A percentile compares a stretch with the other conserved stretches of the same genome.
These are phyloP conservation scores for Phylloscopus whistleri DNA, from an alignment of 2,113 vertebrate species.

Conservation along the genomic window DNA sequence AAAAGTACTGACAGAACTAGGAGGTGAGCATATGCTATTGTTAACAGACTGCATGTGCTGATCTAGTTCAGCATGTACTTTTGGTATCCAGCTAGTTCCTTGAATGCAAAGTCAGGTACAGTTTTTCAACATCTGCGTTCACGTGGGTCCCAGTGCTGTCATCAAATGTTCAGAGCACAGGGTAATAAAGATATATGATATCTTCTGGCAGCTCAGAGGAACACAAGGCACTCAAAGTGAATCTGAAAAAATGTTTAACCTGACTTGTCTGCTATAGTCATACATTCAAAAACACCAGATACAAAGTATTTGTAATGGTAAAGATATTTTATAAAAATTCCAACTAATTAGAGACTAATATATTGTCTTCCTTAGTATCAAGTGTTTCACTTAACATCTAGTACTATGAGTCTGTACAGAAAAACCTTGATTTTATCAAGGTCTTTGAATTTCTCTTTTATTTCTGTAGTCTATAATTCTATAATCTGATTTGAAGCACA, in stretches of 20 bases:
- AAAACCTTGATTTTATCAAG: not conserved
- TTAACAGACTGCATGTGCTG: not conserved
- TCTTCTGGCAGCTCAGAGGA: not conserved
- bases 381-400: not conserved
- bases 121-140: not conserved
- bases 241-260: not conserved
- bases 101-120: not conserved
- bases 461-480: not conserved
- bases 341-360: not conserved
- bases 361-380: not conserved
- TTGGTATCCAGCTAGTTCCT: not conserved
- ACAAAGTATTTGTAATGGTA: not conserved
- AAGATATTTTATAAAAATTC: not conserved
- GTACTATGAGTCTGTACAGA: not conserved
- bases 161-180: not conserved
- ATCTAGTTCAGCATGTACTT: not conserved
- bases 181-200: not conserved
- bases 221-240: not conserved
- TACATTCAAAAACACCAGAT: not conserved
- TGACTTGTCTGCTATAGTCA: not conserved
- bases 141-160: not conserved
- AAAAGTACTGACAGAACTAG: not conserved
- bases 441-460: not conserved
- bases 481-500: slow-evolving; percentile 8
- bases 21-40: not conserved